phyloP scores from a whole-genome alignment of 2,797 vertebrate species.

The Pipistrellus pipistrellus region DNA sequence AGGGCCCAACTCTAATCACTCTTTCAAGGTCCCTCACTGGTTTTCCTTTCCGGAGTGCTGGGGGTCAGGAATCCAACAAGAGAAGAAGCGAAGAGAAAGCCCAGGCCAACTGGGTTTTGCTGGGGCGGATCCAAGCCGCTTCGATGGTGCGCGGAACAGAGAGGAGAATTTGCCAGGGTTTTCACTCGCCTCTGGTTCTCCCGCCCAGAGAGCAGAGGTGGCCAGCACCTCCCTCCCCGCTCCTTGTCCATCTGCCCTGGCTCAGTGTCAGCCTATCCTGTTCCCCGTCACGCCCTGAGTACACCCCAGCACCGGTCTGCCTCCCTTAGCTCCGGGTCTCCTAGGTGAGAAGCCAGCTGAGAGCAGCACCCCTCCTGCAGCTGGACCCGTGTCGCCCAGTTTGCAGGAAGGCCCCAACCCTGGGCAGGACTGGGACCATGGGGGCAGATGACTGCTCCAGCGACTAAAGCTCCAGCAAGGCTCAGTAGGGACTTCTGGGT shows the following conservation, averaged over 20 bases:
- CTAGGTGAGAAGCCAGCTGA: not conserved
- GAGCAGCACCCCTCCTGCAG: not conserved
- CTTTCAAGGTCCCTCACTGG: too few relatives aligned
- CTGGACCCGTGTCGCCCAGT: not conserved
- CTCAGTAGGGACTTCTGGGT: not conserved
- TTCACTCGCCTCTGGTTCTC: not conserved
- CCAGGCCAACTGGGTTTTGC: constrained; percentile 23
- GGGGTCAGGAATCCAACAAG: not conserved
- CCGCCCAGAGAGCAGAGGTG: not conserved
- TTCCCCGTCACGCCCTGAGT: not conserved
- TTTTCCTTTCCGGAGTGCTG: constrained; percentile 46
- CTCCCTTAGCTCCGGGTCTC: not conserved
- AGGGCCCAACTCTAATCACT: not conserved
- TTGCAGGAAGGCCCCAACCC: not conserved
- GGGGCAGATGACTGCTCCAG: not conserved
- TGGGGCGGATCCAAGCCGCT: not conserved
- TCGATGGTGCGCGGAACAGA: not conserved
- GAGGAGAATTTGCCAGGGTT: not conserved
- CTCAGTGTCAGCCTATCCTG: not conserved
- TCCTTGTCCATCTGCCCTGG: not conserved
- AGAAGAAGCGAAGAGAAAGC: constrained; percentile 48
- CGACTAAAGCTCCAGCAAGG: not conserved
- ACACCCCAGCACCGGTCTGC: not conserved
- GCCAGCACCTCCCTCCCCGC: not conserved
- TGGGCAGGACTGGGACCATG: not conserved